Base-by-base conservation (phyloP, 2,888 invertebrate genomes). In the Drosophila anomalipes region DNA sequence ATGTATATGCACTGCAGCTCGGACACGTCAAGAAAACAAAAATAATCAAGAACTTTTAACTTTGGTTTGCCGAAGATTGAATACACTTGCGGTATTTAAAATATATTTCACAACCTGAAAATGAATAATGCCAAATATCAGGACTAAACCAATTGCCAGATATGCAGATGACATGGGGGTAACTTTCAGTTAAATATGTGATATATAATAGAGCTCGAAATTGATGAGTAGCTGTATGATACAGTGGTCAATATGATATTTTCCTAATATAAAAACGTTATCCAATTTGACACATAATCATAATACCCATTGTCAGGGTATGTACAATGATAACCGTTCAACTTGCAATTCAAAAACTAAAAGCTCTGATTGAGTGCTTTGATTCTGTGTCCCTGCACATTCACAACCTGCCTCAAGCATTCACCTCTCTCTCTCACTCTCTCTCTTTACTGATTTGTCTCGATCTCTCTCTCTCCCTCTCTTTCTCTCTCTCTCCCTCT, bases 251-350 rank as follows among this genome's bases (percentile, higher is more conserved):
- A n/a, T 41, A 22, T 44, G 6, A 22, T 47, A 26, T 16, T 16
- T 47, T 47, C 7, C 16, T 26, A 47, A 16, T 1, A 47, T 47
- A 26, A 26, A 47, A 26, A 7, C 26, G 7, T 9, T 47, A 4
- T 16, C 16, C 26, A 26, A 14, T 30, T 30, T 32, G 14, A 53
- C 14, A 32, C n/a, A 30, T n/a, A 12, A 1, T 12, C 7, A 6
- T 30, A 30, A 30, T 30, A 58, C 19, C 0, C n/a, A 30, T 30
- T 28, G 16, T 16, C 30, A 54, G 49, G 35, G 53, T 33, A 51
- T 30, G 12, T 16, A 22, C 35, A 63, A 51, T 73, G 78, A 90
- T 90, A 81, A 86, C 70, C 63, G 60, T 61, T 80, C 66, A 68
- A 68, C 28, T 69, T 64, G 60, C 58, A 35, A 66, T 60, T 33